Evolutionary conservation across 2,113 vertebrate genomes (phyloP), one percentile per base, ranked within the genome.

Genomic region (Delphinus delphis): DNA sequence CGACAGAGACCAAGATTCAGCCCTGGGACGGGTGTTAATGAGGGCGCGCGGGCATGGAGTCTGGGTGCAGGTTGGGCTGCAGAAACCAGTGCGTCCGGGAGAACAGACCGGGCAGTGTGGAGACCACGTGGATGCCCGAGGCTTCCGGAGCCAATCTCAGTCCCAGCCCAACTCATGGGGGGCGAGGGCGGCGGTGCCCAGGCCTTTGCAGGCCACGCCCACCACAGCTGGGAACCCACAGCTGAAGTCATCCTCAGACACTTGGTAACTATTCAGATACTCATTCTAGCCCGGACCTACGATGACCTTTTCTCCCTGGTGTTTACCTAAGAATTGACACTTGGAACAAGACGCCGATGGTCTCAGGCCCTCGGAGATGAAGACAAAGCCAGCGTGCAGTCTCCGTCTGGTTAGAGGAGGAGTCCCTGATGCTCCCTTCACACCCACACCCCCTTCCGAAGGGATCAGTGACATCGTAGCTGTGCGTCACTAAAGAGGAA

Each of bases 121-220:
- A 20, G 65, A n/a, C 33, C 65, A 68, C 7, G 1, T 1, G 33
- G 33, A 20, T 6, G 28, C 65, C 17, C 33, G 3, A n/a, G 33
- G 33, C 31, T 68, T 18, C 7, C 5, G 0, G 15, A 68, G 17
- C 33, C 1, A n/a, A 6, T 18, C 65, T 68, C 65, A 33, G 8
- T 68, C 31, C 65, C 7, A n/a, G 65, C 5, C 31, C 17, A 7
- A 67, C 65, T 13, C 1, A 68, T 17, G 33, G 8, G 3, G 33
- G 53, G 33, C 0, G 15, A 15, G 3, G 8, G 65, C 17, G 12
- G 65, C 0, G 15, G 33, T 2, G 5, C 28, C 15, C 65, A 5
- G 65, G 65, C 1, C 65, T 18, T n/a, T 68, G 31, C 3, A 18
- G 33, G 33, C 65, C 65, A n/a, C 8, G 8, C 33, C 15, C 33